Conservation (phyloP, 1,140 invertebrate species). For the Elymnias hypermnestra region DNA sequence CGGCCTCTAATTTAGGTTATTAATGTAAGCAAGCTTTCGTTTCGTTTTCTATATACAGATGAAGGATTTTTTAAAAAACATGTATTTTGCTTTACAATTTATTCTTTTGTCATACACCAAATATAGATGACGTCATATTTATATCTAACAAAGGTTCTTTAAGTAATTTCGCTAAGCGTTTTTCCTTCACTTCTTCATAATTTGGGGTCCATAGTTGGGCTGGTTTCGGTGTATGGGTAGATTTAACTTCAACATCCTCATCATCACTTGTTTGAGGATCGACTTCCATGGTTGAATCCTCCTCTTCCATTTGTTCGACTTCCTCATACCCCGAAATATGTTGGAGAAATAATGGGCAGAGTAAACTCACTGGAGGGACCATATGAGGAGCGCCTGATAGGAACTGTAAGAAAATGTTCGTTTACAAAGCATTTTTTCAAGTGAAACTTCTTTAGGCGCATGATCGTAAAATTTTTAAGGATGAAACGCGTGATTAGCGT, state of each 20-base stretch:
- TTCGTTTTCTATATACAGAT: too few relatives aligned
- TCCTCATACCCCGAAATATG: constrained; percentile 51
- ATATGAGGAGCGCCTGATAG: constrained; percentile 62
- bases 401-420: constrained; percentile 48
- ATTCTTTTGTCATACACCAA: constrained; percentile 24
- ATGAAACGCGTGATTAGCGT: too few relatives aligned
- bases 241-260: constrained; percentile 34
- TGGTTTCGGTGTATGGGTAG: constrained; percentile 28
- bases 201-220: constrained; percentile 51
- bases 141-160: constrained; percentile 44
- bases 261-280: constrained; percentile 42
- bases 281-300: constrained; percentile 30
- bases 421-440: too few relatives aligned
- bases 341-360: constrained; percentile 62
- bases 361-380: constrained; percentile 57
- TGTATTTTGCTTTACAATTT: too few relatives aligned
- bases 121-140: constrained; percentile 29
- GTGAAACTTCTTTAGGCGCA: too few relatives aligned
- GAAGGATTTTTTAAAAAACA: too few relatives aligned
- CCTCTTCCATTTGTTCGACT: constrained; percentile 31
- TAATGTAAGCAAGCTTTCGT: too few relatives aligned
- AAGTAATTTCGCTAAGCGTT: constrained; percentile 53
- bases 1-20: too few relatives aligned
- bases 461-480: too few relatives aligned
- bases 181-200: constrained; percentile 55